phyloP scores from a whole-genome alignment of 2,888 invertebrate species.

The Ceratothoa steindachneri region DNA sequence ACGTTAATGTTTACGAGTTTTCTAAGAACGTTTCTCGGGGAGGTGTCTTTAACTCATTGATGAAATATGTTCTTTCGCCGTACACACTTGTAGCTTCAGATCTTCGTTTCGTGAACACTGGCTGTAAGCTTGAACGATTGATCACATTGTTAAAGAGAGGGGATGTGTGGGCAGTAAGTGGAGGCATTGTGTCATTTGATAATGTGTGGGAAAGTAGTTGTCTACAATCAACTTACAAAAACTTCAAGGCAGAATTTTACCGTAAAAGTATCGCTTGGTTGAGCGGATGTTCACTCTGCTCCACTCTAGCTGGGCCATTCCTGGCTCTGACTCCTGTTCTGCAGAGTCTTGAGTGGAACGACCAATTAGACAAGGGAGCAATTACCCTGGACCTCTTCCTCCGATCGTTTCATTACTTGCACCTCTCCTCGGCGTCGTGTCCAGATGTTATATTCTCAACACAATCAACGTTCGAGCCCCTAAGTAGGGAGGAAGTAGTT shows the following conservation, averaged over 20 bases:
- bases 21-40: neutral
- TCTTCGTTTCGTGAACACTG: neutral
- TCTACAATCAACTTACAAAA: slow-evolving; percentile 14
- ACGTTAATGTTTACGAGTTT: neutral
- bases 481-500: slow-evolving; percentile 9
- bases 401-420: slow-evolving; percentile 8
- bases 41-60: neutral
- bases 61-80: neutral
- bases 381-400: slow-evolving; percentile 23
- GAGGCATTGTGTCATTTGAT: slow-evolving; percentile 12
- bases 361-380: neutral
- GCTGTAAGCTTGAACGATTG: neutral
- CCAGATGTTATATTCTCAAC: slow-evolving; percentile 11
- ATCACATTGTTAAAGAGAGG: neutral
- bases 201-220: slow-evolving; percentile 22
- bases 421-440: slow-evolving; percentile 26
- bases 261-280: slow-evolving; percentile 15
- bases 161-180: slow-evolving; percentile 31
- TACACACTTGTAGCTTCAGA: neutral
- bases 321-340: slow-evolving; percentile 24
- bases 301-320: slow-evolving; percentile 26
- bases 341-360: slow-evolving; percentile 23
- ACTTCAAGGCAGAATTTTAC: slow-evolving; percentile 20
- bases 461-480: neutral
- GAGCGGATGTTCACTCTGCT: slow-evolving; percentile 19